Percentiles rank a stretch among this genome's conserved stretches.
Evolutionary conservation across 2,797 vertebrate genomes (phyloP).

Genomic region (Crenichthys baileyi): DNA sequence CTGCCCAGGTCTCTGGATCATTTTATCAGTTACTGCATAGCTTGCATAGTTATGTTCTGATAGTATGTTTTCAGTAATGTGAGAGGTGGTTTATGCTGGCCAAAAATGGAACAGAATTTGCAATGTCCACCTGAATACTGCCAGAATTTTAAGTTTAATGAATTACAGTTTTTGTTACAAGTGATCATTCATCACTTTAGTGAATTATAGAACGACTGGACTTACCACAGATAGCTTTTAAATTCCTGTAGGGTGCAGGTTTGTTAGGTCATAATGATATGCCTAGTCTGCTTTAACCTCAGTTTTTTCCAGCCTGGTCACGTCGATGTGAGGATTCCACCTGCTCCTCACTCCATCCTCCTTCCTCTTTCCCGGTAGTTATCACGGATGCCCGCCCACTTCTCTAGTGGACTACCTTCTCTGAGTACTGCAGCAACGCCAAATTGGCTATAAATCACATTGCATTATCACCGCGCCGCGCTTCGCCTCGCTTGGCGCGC

Average conservation of each 20-base stretch:
- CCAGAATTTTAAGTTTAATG: not conserved
- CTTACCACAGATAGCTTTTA: not conserved
- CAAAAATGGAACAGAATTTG: not conserved
- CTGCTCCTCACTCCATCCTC: constrained; percentile 24
- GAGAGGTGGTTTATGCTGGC: not conserved
- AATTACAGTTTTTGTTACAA: not conserved
- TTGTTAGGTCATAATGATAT: not conserved
- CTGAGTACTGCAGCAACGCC: constrained; percentile 82
- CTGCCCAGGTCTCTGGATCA: not conserved
- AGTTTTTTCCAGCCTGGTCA: constrained; percentile 4
- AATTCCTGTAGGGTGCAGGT: not conserved
- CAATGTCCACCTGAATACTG: not conserved
- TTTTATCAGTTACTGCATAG: not conserved
- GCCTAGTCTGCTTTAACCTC: constrained; percentile 11
- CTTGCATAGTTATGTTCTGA: not conserved
- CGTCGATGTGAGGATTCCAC: constrained; percentile 30
- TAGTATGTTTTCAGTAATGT: not conserved
- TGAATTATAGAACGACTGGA: not conserved
- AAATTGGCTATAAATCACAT: constrained; percentile 83
- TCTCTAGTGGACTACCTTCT: constrained; percentile 70
- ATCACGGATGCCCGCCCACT: constrained; percentile 49
- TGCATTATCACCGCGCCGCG: constrained; percentile 74
- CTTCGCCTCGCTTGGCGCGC: constrained; percentile 53
- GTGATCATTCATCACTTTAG: not conserved
- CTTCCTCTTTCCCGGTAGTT: constrained; percentile 50